Evolutionary conservation across 2,888 invertebrate genomes (phyloP), one percentile per base, ranked within the genome.

Genomic region (Agrochola lota): DNA sequence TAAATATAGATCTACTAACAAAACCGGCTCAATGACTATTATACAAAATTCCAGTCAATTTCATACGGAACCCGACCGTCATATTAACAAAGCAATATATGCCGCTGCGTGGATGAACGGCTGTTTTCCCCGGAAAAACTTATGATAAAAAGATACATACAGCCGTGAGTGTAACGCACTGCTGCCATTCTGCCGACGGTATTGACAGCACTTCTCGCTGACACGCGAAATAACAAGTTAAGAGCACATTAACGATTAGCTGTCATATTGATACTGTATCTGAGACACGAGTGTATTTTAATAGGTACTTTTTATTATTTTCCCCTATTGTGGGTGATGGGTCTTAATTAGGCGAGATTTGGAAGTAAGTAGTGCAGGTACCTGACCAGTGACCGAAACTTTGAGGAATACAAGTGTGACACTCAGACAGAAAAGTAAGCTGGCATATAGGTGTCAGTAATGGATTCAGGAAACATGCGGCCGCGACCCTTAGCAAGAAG

Each of bases 111-210:
- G 84, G 75, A 73, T 71, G 69, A 60, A 35, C 59, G 49, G 43
- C 35, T 30, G 43, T 70, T 84, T 84, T 84, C 86, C 68, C 84
- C 84, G 73, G 84, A 83, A 84, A 52, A 86, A 84, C 52, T 40
- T 77, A 71, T 80, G 77, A 85, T 86, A 85, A 86, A 86, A 85
- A 83, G 85, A 86, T 77, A 63, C 71, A 62, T 1, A 55, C 55
- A 55, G 55, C 55, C 23, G 52, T 9, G 35, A 11, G 59, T 74
- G 83, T 78, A 84, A 86, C 80, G 86, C 85, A 83, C 86, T 80
- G 73, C n/a, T 83, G 73, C 78, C 66, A 63, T 59, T 81, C 71
- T 55, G 60, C 60, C 43, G 15, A 57, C 63, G 57, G 35, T 76
- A 79, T 70, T 86, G 84, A 77, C 84, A 72, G 86, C 73, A 52